Evolutionary conservation across 2,888 invertebrate species (phyloP), one percentile per base, ranked within the genome.

Genomic region (Beris morrisii): DNA sequence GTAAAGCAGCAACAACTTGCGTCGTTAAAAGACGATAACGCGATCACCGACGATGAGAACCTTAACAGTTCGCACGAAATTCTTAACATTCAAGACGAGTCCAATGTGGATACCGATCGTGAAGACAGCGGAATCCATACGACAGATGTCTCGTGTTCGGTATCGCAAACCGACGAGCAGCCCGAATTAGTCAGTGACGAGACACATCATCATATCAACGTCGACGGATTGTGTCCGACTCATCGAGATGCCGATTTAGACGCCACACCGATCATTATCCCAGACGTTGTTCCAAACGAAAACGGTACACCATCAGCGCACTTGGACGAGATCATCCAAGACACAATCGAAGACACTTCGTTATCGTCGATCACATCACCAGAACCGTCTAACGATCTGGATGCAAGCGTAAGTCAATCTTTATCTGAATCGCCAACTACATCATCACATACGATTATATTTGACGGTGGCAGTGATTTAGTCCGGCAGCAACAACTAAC

Each of bases 91-190:
- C 70, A 68, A 22, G 68, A 70, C 56, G 70, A 70, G 64, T 70
- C 70, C n/a, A 68, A 65, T 64, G 48, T 68, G 69, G 85, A 88
- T 72, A 87, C 86, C 52, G 90, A 88, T 77, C 85, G 87, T 48
- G 92, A 92, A 79, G 92, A 92, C 65, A 79, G 79, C 72, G 79
- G 79, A 58, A 79, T 75, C 69, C 91, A 92, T 72, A 88, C 90
- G 5, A 90, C 91, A 3, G 88, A 90, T 75, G 91, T 89, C 65
- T 90, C 90, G 22, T 89, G 89, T 73, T 88, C 87, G 38, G 86
- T 86, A 28, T 86, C 86, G 73, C 90, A 90, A 73, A 88, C 89
- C 56, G 90, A 90, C 76, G 90, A 90, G 73, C 86, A 87, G 22
- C 86, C 86, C 63, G 89, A 89, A 74, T 77, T 82, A 70, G 81